Evolutionary conservation across 2,888 invertebrate species (phyloP).

Genomic region (Eilema depressum): DNA sequence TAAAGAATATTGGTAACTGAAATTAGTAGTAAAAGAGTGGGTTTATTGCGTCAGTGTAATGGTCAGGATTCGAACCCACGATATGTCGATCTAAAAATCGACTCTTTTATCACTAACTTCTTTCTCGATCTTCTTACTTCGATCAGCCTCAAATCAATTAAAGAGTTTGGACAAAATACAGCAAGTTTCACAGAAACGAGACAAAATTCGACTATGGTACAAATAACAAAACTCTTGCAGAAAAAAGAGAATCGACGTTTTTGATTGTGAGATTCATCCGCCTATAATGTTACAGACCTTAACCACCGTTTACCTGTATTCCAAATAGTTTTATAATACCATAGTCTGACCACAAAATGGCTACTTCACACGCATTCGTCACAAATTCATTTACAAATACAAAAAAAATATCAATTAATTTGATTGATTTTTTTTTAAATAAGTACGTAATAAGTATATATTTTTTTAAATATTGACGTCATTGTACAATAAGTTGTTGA

Average conservation of each 20-base stretch:
- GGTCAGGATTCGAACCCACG: no score
- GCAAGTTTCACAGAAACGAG: not conserved
- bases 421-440: not conserved
- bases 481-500: slow-evolving; percentile 8
- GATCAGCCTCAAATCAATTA: no score
- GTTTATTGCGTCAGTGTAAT: no score
- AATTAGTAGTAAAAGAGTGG: no score
- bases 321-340: slow-evolving; percentile 15
- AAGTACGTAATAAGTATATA: not conserved
- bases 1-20: no score
- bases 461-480: not conserved
- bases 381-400: slow-evolving; percentile 29
- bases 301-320: slow-evolving; percentile 26
- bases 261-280: slow-evolving; percentile 31
- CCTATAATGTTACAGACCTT: slow-evolving; percentile 26
- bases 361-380: slow-evolving; percentile 42
- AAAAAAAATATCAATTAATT: not conserved
- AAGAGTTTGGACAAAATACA: not conserved
- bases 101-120: no score
- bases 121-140: no score
- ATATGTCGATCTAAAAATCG: no score
- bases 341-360: slow-evolving; percentile 22
- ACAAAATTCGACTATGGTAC: slow-evolving; percentile 5
- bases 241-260: slow-evolving; percentile 2
- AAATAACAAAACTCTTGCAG: not conserved